Evolutionary conservation across 2,888 invertebrate genomes (phyloP), one percentile per base, ranked within the genome.

Genomic region (Diadegma fenestrale): DNA sequence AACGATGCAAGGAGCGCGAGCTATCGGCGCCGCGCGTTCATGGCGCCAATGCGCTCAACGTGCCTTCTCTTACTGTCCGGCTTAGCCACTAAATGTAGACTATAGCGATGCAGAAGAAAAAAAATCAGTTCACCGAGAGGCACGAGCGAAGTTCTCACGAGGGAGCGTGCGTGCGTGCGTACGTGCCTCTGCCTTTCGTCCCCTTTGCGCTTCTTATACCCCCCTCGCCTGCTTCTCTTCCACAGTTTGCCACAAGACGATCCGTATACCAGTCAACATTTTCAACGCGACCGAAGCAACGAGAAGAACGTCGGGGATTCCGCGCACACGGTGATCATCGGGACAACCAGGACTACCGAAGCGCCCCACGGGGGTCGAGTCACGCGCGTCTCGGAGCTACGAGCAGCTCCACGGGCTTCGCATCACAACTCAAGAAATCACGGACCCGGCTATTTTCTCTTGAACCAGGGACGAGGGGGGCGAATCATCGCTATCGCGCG

Each of bases 141-240:
- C 87, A 87, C 87, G 87, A 87, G 87, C 80, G 82, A 30, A 80
- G 87, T 87, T 87, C 87, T 87, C 87, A 87, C 87, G 87, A 87
- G 85, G 45, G 73, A 72, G 61, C 75, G 82, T 81, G 71, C 82
- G 82, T 78, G 85, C 82, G 82, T 78, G 78, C 84, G 86, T 76
- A 51, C 85, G 76, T 73, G 79, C 81, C 72, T 78, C 58, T 58
- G 26, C 58, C 58, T 58, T 58, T 22, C 58, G 14, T 6, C 58
- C 26, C 58, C 58, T 58, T 26, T 26, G 26, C 58, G 58, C 58
- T 26, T 14, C n/a, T n/a, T n/a, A n/a, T n/a, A n/a, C n/a, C 14
- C 58, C 58, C 26, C 58, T 26, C 14, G 58, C 22, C 58, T 10
- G 7, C 54, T 10, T 26, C 58, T 26, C 58, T 26, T 58, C 26